phyloP scores from a whole-genome alignment of 2,113 vertebrate species.

The Ariopsis seemanni region DNA sequence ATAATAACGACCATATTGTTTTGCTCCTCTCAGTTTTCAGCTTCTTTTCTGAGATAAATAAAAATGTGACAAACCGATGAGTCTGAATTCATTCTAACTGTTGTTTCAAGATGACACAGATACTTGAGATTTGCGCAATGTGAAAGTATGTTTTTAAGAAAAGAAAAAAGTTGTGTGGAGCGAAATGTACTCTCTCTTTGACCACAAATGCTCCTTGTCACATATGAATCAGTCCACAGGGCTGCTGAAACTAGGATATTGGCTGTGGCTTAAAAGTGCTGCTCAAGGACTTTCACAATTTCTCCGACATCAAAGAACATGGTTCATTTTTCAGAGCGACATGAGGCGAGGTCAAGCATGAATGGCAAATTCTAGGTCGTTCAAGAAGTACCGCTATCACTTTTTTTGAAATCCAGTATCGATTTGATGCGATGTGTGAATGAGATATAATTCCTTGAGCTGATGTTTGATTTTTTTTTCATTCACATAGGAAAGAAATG shows the following conservation, averaged over 20 bases:
- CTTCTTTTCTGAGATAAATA: too few relatives aligned
- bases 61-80: too few relatives aligned
- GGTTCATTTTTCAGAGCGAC: constrained; percentile 17
- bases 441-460: neutral
- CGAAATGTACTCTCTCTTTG: neutral
- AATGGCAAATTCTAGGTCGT: neutral
- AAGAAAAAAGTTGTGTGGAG: neutral
- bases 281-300: constrained; percentile 15
- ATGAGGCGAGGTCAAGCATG: constrained; percentile 8
- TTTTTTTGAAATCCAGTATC: neutral
- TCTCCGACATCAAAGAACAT: constrained; percentile 31
- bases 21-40: neutral
- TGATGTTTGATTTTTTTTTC: neutral
- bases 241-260: constrained; percentile 37
- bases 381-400: neutral
- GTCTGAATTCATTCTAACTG: neutral
- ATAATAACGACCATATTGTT: neutral
- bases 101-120: constrained; percentile 7
- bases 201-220: constrained; percentile 11
- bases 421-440: neutral
- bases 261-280: constrained; percentile 28
- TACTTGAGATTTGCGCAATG: neutral
- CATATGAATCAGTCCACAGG: neutral
- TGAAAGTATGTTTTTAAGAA: neutral
- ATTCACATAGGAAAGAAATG: constrained; percentile 17